Percentiles rank a stretch among this genome's conserved stretches.
Conservation (phyloP, 2,113 vertebrate species). For the Scytalopus superciliaris region DNA sequence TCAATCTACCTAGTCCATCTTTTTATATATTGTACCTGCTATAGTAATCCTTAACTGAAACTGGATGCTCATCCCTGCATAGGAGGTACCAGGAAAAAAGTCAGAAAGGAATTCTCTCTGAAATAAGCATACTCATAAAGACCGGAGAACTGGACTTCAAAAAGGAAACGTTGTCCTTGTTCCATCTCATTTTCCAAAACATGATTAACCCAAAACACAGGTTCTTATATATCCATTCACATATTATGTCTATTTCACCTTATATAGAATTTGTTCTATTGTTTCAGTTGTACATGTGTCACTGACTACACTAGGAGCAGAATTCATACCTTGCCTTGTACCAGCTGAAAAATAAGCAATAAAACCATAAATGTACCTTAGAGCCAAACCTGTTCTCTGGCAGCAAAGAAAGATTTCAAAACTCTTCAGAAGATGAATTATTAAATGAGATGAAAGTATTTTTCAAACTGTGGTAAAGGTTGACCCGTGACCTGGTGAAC, state of each 20-base stretch:
- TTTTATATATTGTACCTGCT: background rate
- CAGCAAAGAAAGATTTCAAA: background rate
- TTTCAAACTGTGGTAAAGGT: background rate
- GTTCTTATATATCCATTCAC: background rate
- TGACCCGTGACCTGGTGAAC: background rate
- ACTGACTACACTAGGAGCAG: background rate
- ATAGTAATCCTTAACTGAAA: background rate
- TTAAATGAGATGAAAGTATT: background rate
- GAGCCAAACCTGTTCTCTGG: background rate
- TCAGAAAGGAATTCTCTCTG: background rate
- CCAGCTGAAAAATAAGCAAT: background rate
- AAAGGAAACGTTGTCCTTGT: background rate
- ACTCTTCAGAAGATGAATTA: background rate
- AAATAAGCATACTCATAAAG: background rate
- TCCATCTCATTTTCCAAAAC: background rate
- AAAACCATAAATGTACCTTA: background rate
- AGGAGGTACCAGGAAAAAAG: background rate
- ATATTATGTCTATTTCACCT: background rate
- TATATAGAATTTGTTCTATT: background rate
- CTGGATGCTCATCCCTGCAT: background rate
- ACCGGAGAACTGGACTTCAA: background rate
- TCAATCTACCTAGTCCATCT: background rate
- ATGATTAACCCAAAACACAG: background rate
- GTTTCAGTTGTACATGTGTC: background rate
- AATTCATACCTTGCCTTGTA: background rate